Base-by-base conservation (phyloP, 2,113 vertebrate species). In the Silurus meridionalis region DNA sequence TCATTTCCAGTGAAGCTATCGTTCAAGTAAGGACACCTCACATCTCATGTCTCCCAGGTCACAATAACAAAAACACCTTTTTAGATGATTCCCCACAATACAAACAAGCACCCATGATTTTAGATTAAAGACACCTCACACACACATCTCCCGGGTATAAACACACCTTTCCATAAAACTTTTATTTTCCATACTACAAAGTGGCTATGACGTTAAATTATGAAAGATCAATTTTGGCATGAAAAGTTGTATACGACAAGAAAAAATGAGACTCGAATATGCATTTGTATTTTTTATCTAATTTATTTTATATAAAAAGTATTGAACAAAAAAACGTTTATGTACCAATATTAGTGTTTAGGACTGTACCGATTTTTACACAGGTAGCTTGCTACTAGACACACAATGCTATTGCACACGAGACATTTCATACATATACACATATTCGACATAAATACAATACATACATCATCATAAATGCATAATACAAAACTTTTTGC, bases 331-430 rank as follows among this genome's bases (percentile, higher is more conserved):
- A 93, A 19, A 60, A 61, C 19, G 88, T 92, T 91, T 91, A 92
- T 94, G 95, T 96, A 95, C 94, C 94, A 93, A 92, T 93, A 93
- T 94, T 96, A 95, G 94, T 96, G 95, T 95, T 95, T 92, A 87
- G 90, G 88, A 93, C 93, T 94, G 95, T 96, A 96, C 95, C 95
- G 90, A 88, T 91, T 93, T 37, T 91, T 91, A 94, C 94, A 95
- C 89, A 95, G 93, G 93, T 93, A 95, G 94, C 93, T 93, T 94
- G 94, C 94, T 94, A 95, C 92, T 91, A 89, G 90, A 95, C 93
- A 94, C 91, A 93, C 87, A 94, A 94, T 90, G 92, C 94, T 95
- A 96, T 96, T 96, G 95, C 95, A 96, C 94, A 95, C 94, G 63
- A 92, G 91, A 95, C 94, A 94, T 92, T 92, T 91, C 90, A 93